Evolutionary conservation across 2,797 vertebrate species (phyloP).

Genomic region (Falco peregrinus): DNA sequence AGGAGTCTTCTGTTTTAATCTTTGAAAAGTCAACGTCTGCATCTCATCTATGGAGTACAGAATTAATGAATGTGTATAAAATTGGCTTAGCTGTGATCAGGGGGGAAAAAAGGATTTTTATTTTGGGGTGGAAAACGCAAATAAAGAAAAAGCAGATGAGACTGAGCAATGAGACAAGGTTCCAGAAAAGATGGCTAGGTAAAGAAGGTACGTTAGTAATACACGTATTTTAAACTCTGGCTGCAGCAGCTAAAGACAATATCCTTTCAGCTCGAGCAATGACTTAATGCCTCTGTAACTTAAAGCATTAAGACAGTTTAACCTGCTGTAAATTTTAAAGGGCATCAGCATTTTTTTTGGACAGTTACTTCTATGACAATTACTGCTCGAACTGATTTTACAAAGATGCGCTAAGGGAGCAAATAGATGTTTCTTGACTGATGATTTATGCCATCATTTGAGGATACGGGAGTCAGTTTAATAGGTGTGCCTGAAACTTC

Average conservation of each 20-base stretch:
- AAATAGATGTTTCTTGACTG: not conserved
- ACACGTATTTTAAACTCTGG: not conserved
- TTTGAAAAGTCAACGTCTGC: slow-evolving; percentile 22
- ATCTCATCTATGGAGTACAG: not conserved
- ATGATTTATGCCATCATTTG: not conserved
- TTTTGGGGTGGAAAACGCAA: slow-evolving; percentile 43
- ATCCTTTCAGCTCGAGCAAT: slow-evolving; percentile 36
- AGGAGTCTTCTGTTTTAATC: not conserved
- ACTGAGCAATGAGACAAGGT: slow-evolving; percentile 57
- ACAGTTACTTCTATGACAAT: not conserved
- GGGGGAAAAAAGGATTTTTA: not conserved
- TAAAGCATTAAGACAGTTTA: slow-evolving; percentile 16
- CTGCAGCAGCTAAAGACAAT: slow-evolving; percentile 50
- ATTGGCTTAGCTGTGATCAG: slow-evolving; percentile 25
- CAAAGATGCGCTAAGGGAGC: not conserved
- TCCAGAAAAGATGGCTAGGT: slow-evolving; percentile 61
- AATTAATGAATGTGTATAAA: not conserved
- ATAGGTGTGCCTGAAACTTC: not conserved
- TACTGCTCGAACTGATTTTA: not conserved
- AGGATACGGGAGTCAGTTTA: not conserved
- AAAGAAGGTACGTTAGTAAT: slow-evolving; percentile 17
- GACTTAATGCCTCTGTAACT: slow-evolving; percentile 23
- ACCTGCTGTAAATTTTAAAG: slow-evolving; percentile 8
- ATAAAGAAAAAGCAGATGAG: slow-evolving; percentile 65
- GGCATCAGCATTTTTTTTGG: not conserved